Evolutionary conservation across 2,113 vertebrate species (phyloP), one percentile per base, ranked within the genome.

Genomic region (Phoenicopterus ruber): DNA sequence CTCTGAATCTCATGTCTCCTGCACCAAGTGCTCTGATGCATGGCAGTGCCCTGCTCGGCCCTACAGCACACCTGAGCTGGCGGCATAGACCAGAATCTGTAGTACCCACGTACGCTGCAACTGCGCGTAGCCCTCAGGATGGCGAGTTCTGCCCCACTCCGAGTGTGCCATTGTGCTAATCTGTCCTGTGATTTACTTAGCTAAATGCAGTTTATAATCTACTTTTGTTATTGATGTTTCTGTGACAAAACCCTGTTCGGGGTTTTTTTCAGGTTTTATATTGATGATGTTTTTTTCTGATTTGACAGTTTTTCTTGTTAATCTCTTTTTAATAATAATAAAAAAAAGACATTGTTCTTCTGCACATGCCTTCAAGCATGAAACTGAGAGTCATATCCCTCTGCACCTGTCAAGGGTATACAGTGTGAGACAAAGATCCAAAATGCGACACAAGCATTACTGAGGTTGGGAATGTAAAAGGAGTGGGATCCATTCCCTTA

Each of bases 331-430:
- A 71, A 86, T 94, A 66, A 90, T 38, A 67, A 49, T 16, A 58
- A 32, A 28, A 46, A 50, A 49, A 58, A 24, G 17, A 44, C 40
- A 10, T 54, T 49, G 31, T 73, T 86, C 24, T 87, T 66, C 42
- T 65, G 55, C 40, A 72, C 42, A 13, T 88, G 49, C 69, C 80
- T 94, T 80, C 38, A 76, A 79, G 80, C 61, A 55, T 69, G n/a
- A 77, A 91, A 72, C 38, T 59, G 44, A 71, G 52, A 92, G 69
- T 96, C 86, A 31, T 71, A 40, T 84, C 61, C 87, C 88, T 95
- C 73, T 91, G 77, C 65, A 72, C 57, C 86, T 89, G 83, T 79
- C 91, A 76, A 32, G 29, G 49, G 8, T 54, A 25, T 40, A 62
- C 31, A 85, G 29, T 34, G 20, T 59, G 61, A 89, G 87, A 93